Evolutionary conservation across 2,113 vertebrate species (phyloP).

Genomic region (Genyomyrus donnyi): DNA sequence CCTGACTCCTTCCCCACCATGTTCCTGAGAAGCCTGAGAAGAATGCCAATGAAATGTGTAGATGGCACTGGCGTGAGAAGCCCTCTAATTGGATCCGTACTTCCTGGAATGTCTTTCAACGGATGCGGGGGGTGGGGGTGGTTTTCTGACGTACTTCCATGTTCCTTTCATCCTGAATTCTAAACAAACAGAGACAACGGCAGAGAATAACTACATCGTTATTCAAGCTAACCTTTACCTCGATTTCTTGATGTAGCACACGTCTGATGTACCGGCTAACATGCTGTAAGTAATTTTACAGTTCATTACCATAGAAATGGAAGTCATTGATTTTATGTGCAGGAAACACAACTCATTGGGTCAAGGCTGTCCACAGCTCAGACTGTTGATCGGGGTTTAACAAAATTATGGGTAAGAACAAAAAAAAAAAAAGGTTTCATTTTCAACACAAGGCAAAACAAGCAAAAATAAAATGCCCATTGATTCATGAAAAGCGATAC

Average conservation of each 20-base stretch:
- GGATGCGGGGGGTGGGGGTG: background rate
- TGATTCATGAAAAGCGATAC: background rate
- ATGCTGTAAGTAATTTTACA: background rate
- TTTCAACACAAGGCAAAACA: background rate
- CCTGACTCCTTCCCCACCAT: background rate
- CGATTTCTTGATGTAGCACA: background rate
- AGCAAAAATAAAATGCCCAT: background rate
- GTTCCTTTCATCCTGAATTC: background rate
- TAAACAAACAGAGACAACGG: constrained; percentile 16
- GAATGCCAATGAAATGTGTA: background rate
- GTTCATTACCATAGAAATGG: background rate
- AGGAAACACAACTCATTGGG: background rate
- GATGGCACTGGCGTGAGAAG: background rate
- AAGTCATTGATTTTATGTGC: background rate
- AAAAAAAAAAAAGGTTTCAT: background rate
- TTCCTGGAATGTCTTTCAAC: constrained; percentile 15
- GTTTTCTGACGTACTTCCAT: constrained; percentile 11
- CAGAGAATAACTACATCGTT: background rate
- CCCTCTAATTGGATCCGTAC: constrained; percentile 1
- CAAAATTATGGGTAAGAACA: background rate
- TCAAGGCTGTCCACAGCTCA: background rate
- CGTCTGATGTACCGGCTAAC: background rate
- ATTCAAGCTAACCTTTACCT: background rate
- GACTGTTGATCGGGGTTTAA: background rate
- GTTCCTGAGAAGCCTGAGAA: background rate